Percentiles rank a stretch among this genome's conserved stretches.
Evolutionary conservation across 2,113 vertebrate genomes (phyloP).

Genomic region (Sceloporus undulatus): DNA sequence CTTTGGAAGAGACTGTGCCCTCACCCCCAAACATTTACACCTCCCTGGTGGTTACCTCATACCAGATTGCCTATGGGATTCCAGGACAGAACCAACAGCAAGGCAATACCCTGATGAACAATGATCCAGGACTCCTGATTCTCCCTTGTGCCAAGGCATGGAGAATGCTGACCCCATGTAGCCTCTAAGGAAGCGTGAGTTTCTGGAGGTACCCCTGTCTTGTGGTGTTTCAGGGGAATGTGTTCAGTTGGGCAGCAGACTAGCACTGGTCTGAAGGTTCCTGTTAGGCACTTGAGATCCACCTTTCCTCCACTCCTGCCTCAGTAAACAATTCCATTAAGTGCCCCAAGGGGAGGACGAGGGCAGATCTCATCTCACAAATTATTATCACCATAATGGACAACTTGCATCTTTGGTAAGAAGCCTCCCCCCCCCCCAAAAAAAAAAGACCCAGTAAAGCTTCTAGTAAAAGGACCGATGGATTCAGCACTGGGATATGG

Average conservation of each 20-base stretch:
- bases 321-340: background rate
- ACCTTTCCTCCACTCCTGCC: background rate
- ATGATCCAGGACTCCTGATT: background rate
- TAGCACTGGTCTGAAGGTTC: background rate
- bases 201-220: too few relatives aligned
- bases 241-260: fast-evolving
- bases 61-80: conserved; percentile 16
- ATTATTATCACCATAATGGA: too few relatives aligned
- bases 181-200: background rate
- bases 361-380: background rate
- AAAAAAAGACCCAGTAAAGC: too few relatives aligned
- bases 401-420: background rate
- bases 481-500: too few relatives aligned
- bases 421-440: background rate
- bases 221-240: background rate
- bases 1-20: background rate
- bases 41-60: background rate
- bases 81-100: conserved; percentile 4
- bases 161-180: background rate
- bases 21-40: background rate
- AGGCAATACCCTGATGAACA: conserved; percentile 4
- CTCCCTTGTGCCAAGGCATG: too few relatives aligned
- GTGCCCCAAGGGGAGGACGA: background rate
- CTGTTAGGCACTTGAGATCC: too few relatives aligned
- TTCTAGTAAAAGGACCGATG: background rate